Conservation (phyloP, 2,113 vertebrate genomes). For the Ophiodon elongatus region DNA sequence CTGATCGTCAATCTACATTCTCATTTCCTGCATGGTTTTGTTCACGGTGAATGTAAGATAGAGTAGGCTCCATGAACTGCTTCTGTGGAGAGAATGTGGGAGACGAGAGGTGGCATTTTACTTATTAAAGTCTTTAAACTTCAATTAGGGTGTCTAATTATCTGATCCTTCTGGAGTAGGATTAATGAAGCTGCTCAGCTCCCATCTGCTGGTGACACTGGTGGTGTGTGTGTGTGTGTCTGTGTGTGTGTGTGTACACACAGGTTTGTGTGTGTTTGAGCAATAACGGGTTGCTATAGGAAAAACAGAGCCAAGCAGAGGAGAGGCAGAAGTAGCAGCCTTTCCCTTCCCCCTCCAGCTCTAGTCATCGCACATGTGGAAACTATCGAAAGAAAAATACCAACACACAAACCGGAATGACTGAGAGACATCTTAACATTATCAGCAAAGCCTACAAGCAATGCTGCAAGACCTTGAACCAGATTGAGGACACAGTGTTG, state of each 20-base stretch:
- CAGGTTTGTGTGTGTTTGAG: conserved; percentile 3
- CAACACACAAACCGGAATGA: conserved; percentile 9
- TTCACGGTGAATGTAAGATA: neutral
- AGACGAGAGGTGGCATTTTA: conserved; percentile 41
- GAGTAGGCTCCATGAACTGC: neutral
- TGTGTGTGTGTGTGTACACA: neutral
- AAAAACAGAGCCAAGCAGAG: conserved; percentile 24
- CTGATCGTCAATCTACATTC: conserved; percentile 3
- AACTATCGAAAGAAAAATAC: conserved; percentile 54
- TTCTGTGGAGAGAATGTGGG: conserved; percentile 13
- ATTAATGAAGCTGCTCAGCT: conserved; percentile 68
- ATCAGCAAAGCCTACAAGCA: neutral
- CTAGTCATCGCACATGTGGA: conserved; percentile 60
- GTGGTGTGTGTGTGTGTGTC: conserved; percentile 10
- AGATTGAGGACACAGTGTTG: neutral
- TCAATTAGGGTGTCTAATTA: conserved; percentile 73
- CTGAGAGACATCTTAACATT: neutral
- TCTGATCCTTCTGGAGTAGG: conserved; percentile 60
- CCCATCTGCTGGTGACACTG: conserved; percentile 71
- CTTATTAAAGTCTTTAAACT: conserved; percentile 72
- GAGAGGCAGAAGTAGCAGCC: conserved; percentile 1
- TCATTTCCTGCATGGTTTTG: neutral
- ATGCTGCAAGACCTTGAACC: conserved; percentile 1
- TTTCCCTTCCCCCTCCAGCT: neutral
- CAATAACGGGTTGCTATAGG: neutral